Base-by-base conservation (phyloP, 2,113 vertebrate genomes). In the Eptatretus burgeri region DNA sequence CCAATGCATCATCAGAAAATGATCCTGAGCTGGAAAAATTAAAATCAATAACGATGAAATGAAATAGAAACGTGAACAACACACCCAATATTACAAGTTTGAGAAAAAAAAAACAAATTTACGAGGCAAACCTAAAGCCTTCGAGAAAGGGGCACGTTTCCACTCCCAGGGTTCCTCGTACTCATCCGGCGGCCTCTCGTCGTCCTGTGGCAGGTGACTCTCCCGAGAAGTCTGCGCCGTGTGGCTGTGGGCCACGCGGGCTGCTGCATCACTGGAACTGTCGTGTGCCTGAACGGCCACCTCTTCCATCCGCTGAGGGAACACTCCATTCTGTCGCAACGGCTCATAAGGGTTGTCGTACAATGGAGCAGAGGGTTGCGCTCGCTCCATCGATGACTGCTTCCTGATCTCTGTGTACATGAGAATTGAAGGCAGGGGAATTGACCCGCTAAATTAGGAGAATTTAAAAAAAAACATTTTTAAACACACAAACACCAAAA, bases 111-210 rank as follows among this genome's bases (percentile, higher is more conserved):
- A 5, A 41, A 41, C 27, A 41, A 41, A 41, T 41, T 41, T 41
- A 41, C 27, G 7, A 41, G 27, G 7, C 27, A 41, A 41, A 41
- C 27, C 27, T 41, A 60, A 19, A 19, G 53, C 53, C 53, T 63
- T 63, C 1, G 16, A n/a, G 53, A 60, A 19, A 16, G 53, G 53
- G 53, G 16, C 53, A n/a, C 53, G 53, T 11, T 60, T 60, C 53
- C 53, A 60, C 53, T 60, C 53, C 53, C 53, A 60, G 53, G 53
- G 53, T 11, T 60, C 53, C 53, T 60, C 53, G 53, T 60, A 60
- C 53, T 60, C 53, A 19, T 60, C 53, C 16, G 53, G 53, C 16
- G 53, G 53, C 53, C 53, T 60, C 53, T 60, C 53, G 53, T 60
- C 53, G 11, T 11, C 53, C 53, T 60, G 53, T 16, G 53, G 53